Evolutionary conservation across 1,140 invertebrate species (phyloP), one percentile per base, ranked within the genome.

Genomic region (Pachyrhynchus sulphureomaculatus): DNA sequence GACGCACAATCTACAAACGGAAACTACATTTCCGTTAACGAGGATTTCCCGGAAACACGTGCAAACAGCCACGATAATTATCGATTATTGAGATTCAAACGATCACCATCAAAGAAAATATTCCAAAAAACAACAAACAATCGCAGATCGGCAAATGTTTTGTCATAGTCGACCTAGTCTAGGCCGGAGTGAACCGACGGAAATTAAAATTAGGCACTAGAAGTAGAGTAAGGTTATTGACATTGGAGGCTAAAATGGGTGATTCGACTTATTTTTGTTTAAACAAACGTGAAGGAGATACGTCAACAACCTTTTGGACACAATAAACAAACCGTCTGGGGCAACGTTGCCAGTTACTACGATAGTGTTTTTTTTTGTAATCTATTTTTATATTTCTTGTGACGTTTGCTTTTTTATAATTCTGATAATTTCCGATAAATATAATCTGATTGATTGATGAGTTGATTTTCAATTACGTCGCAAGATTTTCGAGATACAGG

Each of bases 191-290:
- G 26, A 29, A 10, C 26, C 24, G 47, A 10, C 26, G 12, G 47
- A 49, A 49, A 49, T 33, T 34, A 49, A 23, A 49, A 49, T 49
- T 49, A 49, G 32, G 26, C 26, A 29, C 5, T 32, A 49, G 47
- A 49, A 26, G 15, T 49, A 20, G 47, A 49, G 47, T 49, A 49
- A 49, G 47, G 47, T 49, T 49, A 34, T 49, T 49, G 47, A 49
- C 47, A 49, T 49, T 49, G 47, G 47, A 49, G 47, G 47, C 47
- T 49, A 49, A 49, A 49, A 49, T 49, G 47, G 47, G 47, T 17
- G 15, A 15, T 18, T 18, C 41, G 41, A 49, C 47, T 49, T 49
- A 49, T 49, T 49, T 49, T 49, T 49, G 26, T 49, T 49, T 34
- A 34, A 49, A 49, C 47, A 49, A 49, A 23, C 24, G 17, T 3